Conservation (phyloP, 2,888 invertebrate genomes). For the Thysanoteuthis rhombus region DNA sequence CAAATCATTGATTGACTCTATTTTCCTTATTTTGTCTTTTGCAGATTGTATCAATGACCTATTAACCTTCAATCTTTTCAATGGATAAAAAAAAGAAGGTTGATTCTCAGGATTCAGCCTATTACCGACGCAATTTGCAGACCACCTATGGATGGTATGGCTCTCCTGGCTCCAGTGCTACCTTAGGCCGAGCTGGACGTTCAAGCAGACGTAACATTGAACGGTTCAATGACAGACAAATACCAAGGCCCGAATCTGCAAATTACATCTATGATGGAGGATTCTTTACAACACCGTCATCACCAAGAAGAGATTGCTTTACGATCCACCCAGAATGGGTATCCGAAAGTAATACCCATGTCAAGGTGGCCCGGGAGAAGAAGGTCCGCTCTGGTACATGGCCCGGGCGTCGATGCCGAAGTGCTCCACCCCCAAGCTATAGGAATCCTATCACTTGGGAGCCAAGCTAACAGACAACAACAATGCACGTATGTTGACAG, state of each 20-base stretch:
- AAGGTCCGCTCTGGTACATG: conserved; percentile 48
- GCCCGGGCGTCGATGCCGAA: conserved; percentile 56
- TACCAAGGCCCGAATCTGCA: conserved; percentile 40
- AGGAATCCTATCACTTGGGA: conserved; percentile 64
- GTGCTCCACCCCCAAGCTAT: conserved; percentile 60
- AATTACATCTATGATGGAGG: conserved; percentile 56
- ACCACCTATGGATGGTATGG: conserved; percentile 28
- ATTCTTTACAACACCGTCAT: conserved; percentile 52
- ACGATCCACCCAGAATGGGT: conserved; percentile 66
- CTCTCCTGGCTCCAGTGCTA: not conserved
- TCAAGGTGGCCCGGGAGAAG: conserved; percentile 43
- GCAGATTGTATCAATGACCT: not conserved
- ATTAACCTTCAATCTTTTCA: not conserved
- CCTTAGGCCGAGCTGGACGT: conserved; percentile 16
- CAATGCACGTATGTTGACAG: not conserved
- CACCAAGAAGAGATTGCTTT: conserved; percentile 55
- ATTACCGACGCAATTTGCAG: conserved; percentile 23
- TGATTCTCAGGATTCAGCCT: conserved; percentile 26
- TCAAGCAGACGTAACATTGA: not conserved
- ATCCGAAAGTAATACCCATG: conserved; percentile 58
- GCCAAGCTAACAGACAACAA: conserved; percentile 31
- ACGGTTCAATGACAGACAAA: not conserved
- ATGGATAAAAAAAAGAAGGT: conserved; percentile 21
- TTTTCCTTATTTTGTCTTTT: not conserved
- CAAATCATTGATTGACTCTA: not conserved